phyloP scores from a whole-genome alignment of 2,888 invertebrate genomes.

The Cataglyphis rosenhaueri region DNA sequence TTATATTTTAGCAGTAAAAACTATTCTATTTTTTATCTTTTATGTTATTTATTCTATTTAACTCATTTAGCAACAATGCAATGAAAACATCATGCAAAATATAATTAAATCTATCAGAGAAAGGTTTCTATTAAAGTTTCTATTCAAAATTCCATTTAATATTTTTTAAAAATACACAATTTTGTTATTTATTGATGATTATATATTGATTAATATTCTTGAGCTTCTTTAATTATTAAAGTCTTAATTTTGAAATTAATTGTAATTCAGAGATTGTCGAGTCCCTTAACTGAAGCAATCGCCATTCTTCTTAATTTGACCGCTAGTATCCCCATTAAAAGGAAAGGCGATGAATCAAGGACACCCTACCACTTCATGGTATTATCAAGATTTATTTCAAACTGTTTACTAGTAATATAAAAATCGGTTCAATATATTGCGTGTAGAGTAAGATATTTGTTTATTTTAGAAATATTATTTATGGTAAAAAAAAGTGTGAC shows the following conservation, averaged over 20 bases:
- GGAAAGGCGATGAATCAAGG: constrained; percentile 35
- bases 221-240: background rate
- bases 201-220: background rate
- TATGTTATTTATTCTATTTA: background rate
- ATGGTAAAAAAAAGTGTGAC: background rate
- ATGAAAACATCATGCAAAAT: background rate
- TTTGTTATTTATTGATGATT: background rate
- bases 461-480: background rate
- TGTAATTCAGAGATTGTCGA: constrained; percentile 21
- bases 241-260: constrained; percentile 1
- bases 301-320: constrained; percentile 45
- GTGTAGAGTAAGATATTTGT: background rate
- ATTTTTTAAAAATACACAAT: background rate
- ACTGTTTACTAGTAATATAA: background rate
- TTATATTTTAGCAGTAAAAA: background rate
- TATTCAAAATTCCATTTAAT: background rate
- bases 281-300: constrained; percentile 25
- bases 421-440: background rate
- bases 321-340: constrained; percentile 42
- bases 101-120: background rate
- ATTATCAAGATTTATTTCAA: constrained; percentile 51
- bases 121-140: background rate
- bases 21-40: background rate
- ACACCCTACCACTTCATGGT: constrained; percentile 11
- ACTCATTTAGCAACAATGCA: too few relatives aligned